A percentile compares a stretch with the other conserved stretches of the same genome.
phyloP scores from a whole-genome alignment of 2,113 vertebrate genomes.

The Salminus brasiliensis region DNA sequence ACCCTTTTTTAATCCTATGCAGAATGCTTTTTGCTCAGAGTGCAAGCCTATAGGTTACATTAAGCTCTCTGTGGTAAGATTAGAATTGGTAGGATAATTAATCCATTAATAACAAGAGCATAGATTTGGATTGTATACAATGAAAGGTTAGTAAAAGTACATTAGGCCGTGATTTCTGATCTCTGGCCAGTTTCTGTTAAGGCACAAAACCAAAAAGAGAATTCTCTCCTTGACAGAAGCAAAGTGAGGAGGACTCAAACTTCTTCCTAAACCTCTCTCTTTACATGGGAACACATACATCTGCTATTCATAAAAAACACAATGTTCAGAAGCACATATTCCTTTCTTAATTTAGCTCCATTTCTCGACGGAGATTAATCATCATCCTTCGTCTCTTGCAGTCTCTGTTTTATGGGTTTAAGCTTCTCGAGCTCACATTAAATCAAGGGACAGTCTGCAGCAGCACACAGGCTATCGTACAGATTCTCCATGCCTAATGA shows the following conservation, averaged over 20 bases:
- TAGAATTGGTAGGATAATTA: no score
- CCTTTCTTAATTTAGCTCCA: background rate
- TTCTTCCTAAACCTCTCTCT: background rate
- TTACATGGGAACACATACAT: background rate
- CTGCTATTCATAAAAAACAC: background rate
- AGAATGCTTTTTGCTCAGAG: no score
- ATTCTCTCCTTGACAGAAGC: background rate
- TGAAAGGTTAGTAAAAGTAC: no score
- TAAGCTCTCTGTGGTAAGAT: no score
- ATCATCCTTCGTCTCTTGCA: background rate
- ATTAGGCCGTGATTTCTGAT: no score
- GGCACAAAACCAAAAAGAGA: background rate
- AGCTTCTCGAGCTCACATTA: background rate
- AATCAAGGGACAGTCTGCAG: background rate
- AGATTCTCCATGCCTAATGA: background rate
- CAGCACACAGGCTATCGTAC: background rate
- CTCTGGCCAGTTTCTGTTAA: slow-evolving; percentile 4
- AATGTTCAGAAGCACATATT: background rate
- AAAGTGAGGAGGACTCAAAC: background rate
- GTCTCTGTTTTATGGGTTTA: background rate
- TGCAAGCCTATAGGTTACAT: no score
- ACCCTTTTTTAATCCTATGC: no score
- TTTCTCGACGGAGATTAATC: background rate
- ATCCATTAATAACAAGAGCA: no score
- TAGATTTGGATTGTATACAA: no score